phyloP scores from a whole-genome alignment of 2,888 invertebrate genomes.

The Amphimallon solstitiale region DNA sequence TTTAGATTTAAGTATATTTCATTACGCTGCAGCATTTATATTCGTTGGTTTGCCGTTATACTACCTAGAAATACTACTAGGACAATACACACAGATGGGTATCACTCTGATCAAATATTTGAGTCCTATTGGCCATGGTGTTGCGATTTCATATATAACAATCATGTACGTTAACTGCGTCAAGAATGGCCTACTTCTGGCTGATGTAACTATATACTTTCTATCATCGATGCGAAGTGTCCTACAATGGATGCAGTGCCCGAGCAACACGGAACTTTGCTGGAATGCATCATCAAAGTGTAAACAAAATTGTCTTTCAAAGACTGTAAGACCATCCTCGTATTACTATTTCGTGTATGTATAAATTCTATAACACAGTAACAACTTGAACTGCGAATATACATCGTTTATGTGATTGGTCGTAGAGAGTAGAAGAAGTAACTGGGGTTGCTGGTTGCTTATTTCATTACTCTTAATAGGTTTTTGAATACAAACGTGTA shows the following conservation, averaged over 20 bases:
- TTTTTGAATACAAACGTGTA: too few relatives aligned
- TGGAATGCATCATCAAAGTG: conserved; percentile 7
- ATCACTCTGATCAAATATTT: conserved; percentile 40
- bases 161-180: conserved; percentile 36
- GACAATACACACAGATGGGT: conserved; percentile 47
- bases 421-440: background rate
- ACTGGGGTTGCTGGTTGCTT: background rate
- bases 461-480: too few relatives aligned
- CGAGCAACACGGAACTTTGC: background rate
- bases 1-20: conserved; percentile 6
- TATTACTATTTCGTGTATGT: conserved; percentile 29
- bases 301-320: conserved; percentile 12
- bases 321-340: conserved; percentile 4
- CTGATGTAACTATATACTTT: conserved; percentile 43
- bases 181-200: conserved; percentile 27
- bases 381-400: background rate
- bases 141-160: conserved; percentile 41
- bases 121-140: conserved; percentile 44
- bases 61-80: conserved; percentile 46
- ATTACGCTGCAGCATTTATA: conserved; percentile 33
- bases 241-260: conserved; percentile 45
- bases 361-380: background rate
- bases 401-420: background rate
- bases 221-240: conserved; percentile 35
- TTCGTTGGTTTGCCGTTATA: conserved; percentile 43